Percentiles rank a stretch among this genome's conserved stretches.
Conservation (phyloP, 2,888 invertebrate species). For the Diogma glabrata region DNA sequence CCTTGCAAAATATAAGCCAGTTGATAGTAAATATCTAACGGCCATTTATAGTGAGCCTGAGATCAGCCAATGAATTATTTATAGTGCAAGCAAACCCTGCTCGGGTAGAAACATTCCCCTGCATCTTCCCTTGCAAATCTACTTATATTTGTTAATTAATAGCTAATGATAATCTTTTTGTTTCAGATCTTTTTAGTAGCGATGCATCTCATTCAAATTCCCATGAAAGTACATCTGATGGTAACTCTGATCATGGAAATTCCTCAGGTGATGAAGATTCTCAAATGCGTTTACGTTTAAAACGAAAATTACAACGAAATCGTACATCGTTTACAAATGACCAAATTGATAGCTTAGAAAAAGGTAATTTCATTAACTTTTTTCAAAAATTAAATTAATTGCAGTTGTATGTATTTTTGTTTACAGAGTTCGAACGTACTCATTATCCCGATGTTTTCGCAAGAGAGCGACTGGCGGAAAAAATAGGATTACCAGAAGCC, state of each 20-base stretch:
- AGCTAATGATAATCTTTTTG: too few relatives aligned
- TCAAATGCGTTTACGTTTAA: conserved; percentile 83
- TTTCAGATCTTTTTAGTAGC: conserved; percentile 45
- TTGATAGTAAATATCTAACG: too few relatives aligned
- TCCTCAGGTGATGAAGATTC: conserved; percentile 84
- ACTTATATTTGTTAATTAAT: too few relatives aligned
- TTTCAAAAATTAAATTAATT: too few relatives aligned
- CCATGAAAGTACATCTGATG: conserved; percentile 70
- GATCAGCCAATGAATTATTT: too few relatives aligned
- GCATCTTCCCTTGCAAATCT: too few relatives aligned
- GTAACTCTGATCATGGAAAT: conserved; percentile 74
- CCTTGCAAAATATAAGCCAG: too few relatives aligned
- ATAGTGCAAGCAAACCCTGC: too few relatives aligned
- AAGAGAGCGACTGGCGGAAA: conserved; percentile 87
- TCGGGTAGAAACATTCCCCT: too few relatives aligned
- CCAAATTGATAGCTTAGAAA: conserved; percentile 96
- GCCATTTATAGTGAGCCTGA: too few relatives aligned
- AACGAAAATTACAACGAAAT: conserved; percentile 93
- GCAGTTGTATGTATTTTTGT: too few relatives aligned
- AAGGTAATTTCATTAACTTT: too few relatives aligned
- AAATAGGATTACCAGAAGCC: conserved; percentile 97
- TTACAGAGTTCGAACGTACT: conserved; percentile 91
- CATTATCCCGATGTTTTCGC: conserved; percentile 98
- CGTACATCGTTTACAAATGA: conserved; percentile 97
- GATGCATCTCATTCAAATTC: conserved; percentile 44